phyloP scores from a whole-genome alignment of 2,888 invertebrate species.

The Erynnis tages region DNA sequence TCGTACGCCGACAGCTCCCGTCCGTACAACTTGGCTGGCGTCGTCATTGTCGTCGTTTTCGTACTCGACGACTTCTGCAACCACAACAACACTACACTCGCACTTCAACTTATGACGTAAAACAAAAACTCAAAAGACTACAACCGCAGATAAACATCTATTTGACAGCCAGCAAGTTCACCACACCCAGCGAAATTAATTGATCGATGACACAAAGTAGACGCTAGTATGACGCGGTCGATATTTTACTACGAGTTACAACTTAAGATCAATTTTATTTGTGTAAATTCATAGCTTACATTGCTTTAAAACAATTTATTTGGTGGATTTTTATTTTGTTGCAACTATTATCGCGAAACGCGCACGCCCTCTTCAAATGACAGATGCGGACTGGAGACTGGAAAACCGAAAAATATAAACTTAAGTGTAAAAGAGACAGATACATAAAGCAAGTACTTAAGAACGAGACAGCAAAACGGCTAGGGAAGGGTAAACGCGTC shows the following conservation, averaged over 20 bases:
- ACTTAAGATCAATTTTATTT: background rate
- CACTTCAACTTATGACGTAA: constrained; percentile 25
- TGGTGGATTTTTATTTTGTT: constrained; percentile 25
- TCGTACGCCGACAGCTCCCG: constrained; percentile 95
- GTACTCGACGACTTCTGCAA: constrained; percentile 94
- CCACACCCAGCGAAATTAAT: constrained; percentile 37
- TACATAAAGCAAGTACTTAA: constrained; percentile 20
- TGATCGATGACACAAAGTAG: constrained; percentile 31
- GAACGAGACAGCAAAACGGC: constrained; percentile 40
- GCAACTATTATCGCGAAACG: constrained; percentile 45
- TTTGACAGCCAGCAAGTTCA: constrained; percentile 35
- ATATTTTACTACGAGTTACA: background rate
- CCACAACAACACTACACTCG: constrained; percentile 39
- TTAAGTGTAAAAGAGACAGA: constrained; percentile 46
- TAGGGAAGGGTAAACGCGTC: constrained; percentile 43
- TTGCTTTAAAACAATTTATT: background rate
- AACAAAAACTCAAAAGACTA: background rate
- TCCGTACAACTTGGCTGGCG: constrained; percentile 93
- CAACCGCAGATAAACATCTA: constrained; percentile 28
- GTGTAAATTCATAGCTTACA: constrained; percentile 3
- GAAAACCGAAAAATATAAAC: constrained; percentile 29
- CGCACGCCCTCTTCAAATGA: constrained; percentile 56
- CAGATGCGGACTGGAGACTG: constrained; percentile 66
- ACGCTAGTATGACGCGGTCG: background rate
- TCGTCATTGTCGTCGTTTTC: constrained; percentile 94